phyloP scores from a whole-genome alignment of 2,888 invertebrate genomes.

The Ophion obscuratus region DNA sequence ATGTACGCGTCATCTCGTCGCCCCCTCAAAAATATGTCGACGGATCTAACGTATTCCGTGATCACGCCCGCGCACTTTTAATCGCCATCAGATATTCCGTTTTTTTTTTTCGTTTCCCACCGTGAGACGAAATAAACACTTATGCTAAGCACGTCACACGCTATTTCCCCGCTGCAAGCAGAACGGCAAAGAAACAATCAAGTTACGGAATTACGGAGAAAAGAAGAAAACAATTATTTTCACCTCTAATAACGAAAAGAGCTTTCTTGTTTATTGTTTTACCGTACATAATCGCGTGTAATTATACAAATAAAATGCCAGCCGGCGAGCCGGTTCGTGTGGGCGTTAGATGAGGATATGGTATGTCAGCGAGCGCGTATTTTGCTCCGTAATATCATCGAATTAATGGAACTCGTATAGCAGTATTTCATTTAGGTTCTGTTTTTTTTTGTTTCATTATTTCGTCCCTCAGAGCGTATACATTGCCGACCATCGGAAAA shows the following conservation, averaged over 20 bases:
- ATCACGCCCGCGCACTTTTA: constrained; percentile 37
- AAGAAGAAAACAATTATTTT: constrained; percentile 25
- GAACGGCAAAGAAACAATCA: neutral
- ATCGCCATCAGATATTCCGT: neutral
- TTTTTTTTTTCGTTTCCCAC: neutral
- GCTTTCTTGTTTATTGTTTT: constrained; percentile 59
- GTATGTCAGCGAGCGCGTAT: constrained; percentile 42
- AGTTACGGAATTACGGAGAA: neutral
- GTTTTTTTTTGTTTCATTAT: constrained; percentile 29
- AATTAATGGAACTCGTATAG: constrained; percentile 47
- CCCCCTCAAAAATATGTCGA: constrained; percentile 31
- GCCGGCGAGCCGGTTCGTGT: constrained; percentile 50
- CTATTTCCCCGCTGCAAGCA: too few relatives aligned
- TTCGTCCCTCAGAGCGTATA: constrained; percentile 54
- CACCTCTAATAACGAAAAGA: constrained; percentile 67
- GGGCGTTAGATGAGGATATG: constrained; percentile 36
- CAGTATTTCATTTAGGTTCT: constrained; percentile 24
- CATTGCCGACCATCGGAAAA: constrained; percentile 48
- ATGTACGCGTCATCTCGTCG: constrained; percentile 53
- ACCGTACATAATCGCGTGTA: constrained; percentile 63
- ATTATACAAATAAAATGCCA: constrained; percentile 64
- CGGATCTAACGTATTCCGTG: constrained; percentile 29
- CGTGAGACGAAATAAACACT: constrained; percentile 26
- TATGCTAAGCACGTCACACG: too few relatives aligned
- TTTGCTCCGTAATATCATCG: constrained; percentile 56